A percentile compares a stretch with the other conserved stretches of the same genome.
Conservation (phyloP, 1,140 invertebrate genomes). For the Solen grandis region DNA sequence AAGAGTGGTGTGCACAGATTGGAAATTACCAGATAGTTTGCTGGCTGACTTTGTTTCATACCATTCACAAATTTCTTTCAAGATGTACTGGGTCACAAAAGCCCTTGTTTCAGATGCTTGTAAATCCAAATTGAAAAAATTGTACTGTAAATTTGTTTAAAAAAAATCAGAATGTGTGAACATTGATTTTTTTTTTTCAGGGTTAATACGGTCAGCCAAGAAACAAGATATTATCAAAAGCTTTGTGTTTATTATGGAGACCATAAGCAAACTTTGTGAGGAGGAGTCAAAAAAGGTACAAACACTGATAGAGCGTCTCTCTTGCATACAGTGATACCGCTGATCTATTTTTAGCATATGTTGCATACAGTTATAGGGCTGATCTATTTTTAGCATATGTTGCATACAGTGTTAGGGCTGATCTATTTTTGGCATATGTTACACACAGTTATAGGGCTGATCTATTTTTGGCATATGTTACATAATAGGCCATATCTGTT, state of each 20-base stretch:
- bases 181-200: background rate
- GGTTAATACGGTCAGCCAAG: constrained; percentile 37
- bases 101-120: too few relatives aligned
- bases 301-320: background rate
- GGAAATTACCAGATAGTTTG: too few relatives aligned
- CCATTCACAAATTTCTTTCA: too few relatives aligned
- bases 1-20: too few relatives aligned
- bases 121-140: too few relatives aligned
- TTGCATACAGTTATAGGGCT: background rate
- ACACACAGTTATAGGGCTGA: background rate
- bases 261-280: constrained; percentile 23
- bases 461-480: constrained; percentile 43
- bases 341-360: background rate
- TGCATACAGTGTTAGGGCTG: background rate
- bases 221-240: constrained; percentile 41
- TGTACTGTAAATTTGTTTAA: too few relatives aligned
- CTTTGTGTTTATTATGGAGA: constrained; percentile 36
- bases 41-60: too few relatives aligned
- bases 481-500: too few relatives aligned
- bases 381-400: constrained; percentile 30
- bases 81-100: too few relatives aligned
- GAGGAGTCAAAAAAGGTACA: constrained; percentile 39
- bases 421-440: constrained; percentile 27
- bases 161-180: background rate
- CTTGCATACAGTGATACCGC: background rate